Evolutionary conservation across 2,113 vertebrate species (phyloP), one percentile per base, ranked within the genome.

Genomic region (Chaetura pelagica): DNA sequence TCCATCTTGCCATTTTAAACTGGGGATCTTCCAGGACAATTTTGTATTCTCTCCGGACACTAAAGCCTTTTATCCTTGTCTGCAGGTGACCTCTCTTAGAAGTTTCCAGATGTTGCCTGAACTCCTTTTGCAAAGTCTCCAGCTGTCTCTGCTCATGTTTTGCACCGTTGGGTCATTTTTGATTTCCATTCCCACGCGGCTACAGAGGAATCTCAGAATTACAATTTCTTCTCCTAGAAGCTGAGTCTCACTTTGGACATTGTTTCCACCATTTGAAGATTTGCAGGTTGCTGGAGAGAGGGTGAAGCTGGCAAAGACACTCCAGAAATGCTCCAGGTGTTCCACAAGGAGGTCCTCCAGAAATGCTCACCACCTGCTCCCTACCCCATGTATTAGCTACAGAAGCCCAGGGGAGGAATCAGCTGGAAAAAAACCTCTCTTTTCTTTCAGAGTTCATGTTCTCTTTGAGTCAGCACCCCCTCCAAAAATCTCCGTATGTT

Each of bases 11-110:
- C 52, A 80, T 95, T 89, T 94, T 77, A 92, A 93, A 80, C 76
- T 71, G 72, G 72, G 83, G 90, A 55, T 67, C 92, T 84, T 92
- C 89, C 94, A 97, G 83, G 58, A 92, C 48, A 77, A 88, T 92
- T 95, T 92, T 0, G 2, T 79, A 62, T 34, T 94, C 75, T 84
- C 73, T 54, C 51, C 84, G 89, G 90, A 96, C 92, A 63, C 51
- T 77, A 51, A 86, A 90, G 85, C 71, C 76, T 96, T 96, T 96
- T 77, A 92, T 96, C 83, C 75, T 93, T 74, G 79, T 80, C 68
- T 96, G 90, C 92, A 97, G 94, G 95, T 96, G 92, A 96, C 94
- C 95, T 92, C 83, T 96, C 86, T 62, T 27, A 95, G 81, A 95
- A 91, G 88, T 76, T 93, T 92, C 92, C 95, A 96, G 94, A 97